Evolutionary conservation across 2,888 invertebrate species (phyloP).

Genomic region (Tromatobia lineatoria): DNA sequence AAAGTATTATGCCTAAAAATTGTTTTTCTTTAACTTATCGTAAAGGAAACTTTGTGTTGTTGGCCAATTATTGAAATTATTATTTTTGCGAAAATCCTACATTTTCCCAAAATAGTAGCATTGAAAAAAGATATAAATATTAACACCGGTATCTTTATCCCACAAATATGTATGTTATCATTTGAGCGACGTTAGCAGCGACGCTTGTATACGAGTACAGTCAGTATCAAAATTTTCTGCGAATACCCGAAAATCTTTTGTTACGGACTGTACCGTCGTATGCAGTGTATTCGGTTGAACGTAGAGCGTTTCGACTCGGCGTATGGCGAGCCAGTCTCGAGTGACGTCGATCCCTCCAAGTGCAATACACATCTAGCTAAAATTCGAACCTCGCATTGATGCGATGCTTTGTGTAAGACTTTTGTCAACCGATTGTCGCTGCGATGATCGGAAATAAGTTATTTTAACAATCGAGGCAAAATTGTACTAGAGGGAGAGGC

Average conservation of each 20-base stretch:
- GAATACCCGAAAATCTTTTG: constrained; percentile 6
- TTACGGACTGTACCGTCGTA: constrained; percentile 29
- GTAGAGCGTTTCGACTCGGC: constrained; percentile 14
- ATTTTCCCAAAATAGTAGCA: too few relatives aligned
- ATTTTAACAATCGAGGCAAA: neutral
- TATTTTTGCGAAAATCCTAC: too few relatives aligned
- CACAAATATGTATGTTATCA: too few relatives aligned
- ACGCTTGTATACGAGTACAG: constrained; percentile 19
- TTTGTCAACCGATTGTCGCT: constrained; percentile 10
- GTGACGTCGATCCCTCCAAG: constrained; percentile 28
- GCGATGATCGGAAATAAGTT: constrained; percentile 21
- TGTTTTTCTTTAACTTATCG: too few relatives aligned
- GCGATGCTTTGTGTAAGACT: neutral
- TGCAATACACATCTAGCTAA: neutral
- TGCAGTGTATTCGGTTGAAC: constrained; percentile 12
- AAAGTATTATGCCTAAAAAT: too few relatives aligned
- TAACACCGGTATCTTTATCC: neutral
- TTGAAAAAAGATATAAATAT: neutral
- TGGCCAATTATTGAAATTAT: too few relatives aligned
- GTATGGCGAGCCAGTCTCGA: constrained; percentile 25
- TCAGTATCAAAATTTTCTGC: neutral
- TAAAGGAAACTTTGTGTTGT: too few relatives aligned
- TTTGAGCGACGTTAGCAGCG: neutral
- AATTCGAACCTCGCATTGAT: neutral
- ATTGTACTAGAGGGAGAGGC: constrained; percentile 37